A percentile compares a stretch with the other conserved stretches of the same genome.
These are phyloP conservation scores for Sandelia bainsii DNA, from an alignment of 2,797 vertebrate genomes.

Conservation along the genomic window DNA sequence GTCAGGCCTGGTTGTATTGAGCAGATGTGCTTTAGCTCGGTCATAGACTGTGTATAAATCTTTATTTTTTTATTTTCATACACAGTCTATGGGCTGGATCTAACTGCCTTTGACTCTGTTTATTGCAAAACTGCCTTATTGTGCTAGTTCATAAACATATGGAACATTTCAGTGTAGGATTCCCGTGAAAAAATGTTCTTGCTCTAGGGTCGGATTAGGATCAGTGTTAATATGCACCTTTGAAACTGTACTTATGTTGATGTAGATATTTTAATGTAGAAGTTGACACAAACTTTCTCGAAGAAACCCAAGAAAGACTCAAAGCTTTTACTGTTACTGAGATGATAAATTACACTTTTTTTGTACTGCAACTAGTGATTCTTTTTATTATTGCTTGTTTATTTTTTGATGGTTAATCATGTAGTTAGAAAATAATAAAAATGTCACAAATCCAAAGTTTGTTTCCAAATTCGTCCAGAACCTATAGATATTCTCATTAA, in stretches of 20 bases:
- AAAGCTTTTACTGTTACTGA: neutral
- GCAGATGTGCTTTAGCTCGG: neutral
- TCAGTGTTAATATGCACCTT: neutral
- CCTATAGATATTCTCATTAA: no score
- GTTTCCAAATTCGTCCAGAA: no score
- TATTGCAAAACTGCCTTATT: neutral
- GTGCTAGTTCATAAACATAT: neutral
- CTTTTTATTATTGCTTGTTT: neutral
- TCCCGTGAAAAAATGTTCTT: neutral
- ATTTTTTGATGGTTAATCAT: neutral
- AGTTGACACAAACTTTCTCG: neutral
- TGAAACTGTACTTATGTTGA: no score
- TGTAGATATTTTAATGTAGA: no score
- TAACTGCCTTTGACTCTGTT: slow-evolving; percentile 7
- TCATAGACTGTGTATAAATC: no score
- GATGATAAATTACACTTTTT: neutral
- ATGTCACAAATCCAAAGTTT: no score
- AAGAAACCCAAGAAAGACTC: neutral
- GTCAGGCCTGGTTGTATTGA: neutral
- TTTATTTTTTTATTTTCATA: no score
- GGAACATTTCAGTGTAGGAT: neutral
- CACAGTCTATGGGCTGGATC: slow-evolving; percentile 1
- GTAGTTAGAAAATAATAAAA: neutral
- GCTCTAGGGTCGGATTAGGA: neutral
- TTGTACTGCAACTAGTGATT: neutral